Percentiles rank a stretch among this genome's conserved stretches.
phyloP scores from a whole-genome alignment of 1,140 invertebrate species.

The Trichonephila inaurata region DNA sequence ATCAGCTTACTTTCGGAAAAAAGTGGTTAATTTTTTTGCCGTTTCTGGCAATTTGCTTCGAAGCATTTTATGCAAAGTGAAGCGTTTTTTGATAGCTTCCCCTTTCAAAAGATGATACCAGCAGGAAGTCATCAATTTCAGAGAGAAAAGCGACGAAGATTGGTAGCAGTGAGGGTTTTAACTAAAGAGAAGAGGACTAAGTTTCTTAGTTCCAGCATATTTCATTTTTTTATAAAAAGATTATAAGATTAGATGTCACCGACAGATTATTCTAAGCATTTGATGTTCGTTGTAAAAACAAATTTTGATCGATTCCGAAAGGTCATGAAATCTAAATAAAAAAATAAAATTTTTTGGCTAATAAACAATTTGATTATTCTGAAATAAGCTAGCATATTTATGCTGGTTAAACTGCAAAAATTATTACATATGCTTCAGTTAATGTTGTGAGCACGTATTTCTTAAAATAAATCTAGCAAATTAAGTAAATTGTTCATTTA shows the following conservation, averaged over 20 bases:
- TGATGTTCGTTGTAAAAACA: neutral
- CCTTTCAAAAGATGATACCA: slow-evolving; percentile 34
- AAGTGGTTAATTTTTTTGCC: slow-evolving; percentile 18
- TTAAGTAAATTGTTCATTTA: too few relatives aligned
- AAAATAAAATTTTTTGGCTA: neutral
- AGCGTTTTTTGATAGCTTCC: slow-evolving; percentile 53
- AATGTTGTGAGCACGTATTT: too few relatives aligned
- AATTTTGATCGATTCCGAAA: neutral
- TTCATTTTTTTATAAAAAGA: slow-evolving; percentile 22
- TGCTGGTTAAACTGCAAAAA: too few relatives aligned
- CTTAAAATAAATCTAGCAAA: too few relatives aligned
- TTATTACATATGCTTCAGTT: too few relatives aligned
- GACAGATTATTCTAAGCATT: neutral
- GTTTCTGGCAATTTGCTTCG: neutral
- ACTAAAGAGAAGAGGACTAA: slow-evolving; percentile 16
- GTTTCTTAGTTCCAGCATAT: neutral
- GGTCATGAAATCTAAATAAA: neutral
- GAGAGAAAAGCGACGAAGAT: neutral
- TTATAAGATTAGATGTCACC: slow-evolving; percentile 13
- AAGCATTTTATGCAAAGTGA: slow-evolving; percentile 66
- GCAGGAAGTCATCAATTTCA: slow-evolving; percentile 45
- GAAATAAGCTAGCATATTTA: neutral
- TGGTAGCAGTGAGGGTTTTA: neutral
- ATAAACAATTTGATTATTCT: neutral
- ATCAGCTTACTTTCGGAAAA: slow-evolving; percentile 26